Base-by-base conservation (phyloP, 2,888 invertebrate species). In the Acrobasis consociella region DNA sequence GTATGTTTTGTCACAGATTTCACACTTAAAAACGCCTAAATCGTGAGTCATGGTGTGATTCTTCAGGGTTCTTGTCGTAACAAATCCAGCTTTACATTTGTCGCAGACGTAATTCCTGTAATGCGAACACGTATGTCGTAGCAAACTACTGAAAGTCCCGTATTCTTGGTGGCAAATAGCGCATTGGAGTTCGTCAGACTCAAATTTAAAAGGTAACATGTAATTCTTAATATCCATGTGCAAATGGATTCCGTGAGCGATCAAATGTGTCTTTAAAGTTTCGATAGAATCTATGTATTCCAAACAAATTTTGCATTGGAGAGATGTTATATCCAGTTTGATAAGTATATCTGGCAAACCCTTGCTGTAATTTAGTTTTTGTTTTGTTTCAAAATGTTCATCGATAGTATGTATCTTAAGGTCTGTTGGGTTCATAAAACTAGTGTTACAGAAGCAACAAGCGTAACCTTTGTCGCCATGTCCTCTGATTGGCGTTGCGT, bases 31-130 rank as follows among this genome's bases (percentile, higher is more conserved):
- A 0, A 49, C 49, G 0, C 73, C 78, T 17, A 22, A 64, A 7
- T 50, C 49, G 61, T 75, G 78, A 1, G 15, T 66, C 0, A 16
- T 11, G 1, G 56, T 9, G 50, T 81, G 81, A 1, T 55, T 62
- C 13, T 11, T 49, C 1, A 70, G 55, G 1, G 65, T 63, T 0
- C 60, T 59, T 7, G 62, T 62, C 38, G 66, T 71, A 0, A 78
- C 64, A 39, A 74, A 82, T 0, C 76, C 77, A 0, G 68, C 77
- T 0, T 89, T 90, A 17, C 90, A 91, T 3, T 85, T 84, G 13
- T 82, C 81, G 62, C 90, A 91, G 0, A 90, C 83, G 31, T 85
- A 88, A 17, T 86, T 85, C 11, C 76, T 76, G 62, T 80, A 85
- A 62, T 89, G 87, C 0, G 63, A 71, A 46, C 78, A 77, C 83